A percentile compares a stretch with the other conserved stretches of the same genome.
Conservation (phyloP, 2,888 invertebrate genomes). For the Eustalomyia histrio region DNA sequence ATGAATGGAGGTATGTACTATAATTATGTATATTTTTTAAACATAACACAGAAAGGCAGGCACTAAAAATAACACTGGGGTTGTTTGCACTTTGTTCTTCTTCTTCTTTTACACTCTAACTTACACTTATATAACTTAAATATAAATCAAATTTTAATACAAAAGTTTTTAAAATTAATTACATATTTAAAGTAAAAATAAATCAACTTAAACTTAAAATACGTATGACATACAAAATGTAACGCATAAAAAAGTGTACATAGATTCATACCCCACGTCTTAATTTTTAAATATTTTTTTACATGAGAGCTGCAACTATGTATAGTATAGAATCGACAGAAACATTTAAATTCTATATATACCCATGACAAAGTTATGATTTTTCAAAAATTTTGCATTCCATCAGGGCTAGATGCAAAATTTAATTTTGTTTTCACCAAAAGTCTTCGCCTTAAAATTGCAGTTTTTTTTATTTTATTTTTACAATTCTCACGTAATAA, state of each 20-base stretch:
- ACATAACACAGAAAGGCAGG: slow-evolving; percentile 58
- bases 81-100: slow-evolving; percentile 54
- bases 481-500: no score
- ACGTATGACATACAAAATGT: neutral
- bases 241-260: neutral
- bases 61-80: slow-evolving; percentile 63
- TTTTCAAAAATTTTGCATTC: no score
- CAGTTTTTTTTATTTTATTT: no score
- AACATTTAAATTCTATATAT: neutral
- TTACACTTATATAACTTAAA: slow-evolving; percentile 12
- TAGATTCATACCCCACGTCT: no score
- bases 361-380: no score
- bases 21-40: slow-evolving; percentile 21
- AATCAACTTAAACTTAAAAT: neutral
- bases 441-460: no score
- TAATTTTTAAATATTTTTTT: no score
- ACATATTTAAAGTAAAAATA: neutral
- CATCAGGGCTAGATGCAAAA: no score
- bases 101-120: slow-evolving; percentile 16
- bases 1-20: neutral
- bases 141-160: neutral
- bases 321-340: neutral
- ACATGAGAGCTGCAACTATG: neutral
- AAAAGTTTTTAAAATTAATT: slow-evolving; percentile 17
- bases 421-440: no score